Percentiles rank a stretch among this genome's conserved stretches.
Evolutionary conservation across 2,888 invertebrate species (phyloP).

Genomic region (Cantharis rustica): DNA sequence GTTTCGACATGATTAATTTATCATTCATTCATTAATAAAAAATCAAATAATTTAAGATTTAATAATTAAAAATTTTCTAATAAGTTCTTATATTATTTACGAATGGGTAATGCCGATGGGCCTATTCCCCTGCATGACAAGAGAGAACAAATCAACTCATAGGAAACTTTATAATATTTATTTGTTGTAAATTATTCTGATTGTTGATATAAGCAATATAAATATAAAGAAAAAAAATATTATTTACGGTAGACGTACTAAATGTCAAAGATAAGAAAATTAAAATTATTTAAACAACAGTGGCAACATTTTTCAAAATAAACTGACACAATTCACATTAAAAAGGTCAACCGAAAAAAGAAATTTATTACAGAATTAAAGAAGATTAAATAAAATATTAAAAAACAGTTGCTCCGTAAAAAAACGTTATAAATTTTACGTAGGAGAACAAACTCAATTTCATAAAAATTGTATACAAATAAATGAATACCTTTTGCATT

Average conservation of each 20-base stretch:
- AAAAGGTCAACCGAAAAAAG: neutral
- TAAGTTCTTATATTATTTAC: neutral
- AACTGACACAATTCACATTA: neutral
- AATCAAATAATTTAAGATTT: neutral
- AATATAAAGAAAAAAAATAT: too few species aligned
- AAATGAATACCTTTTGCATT: too few species aligned
- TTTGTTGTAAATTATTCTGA: too few species aligned
- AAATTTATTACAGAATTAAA: neutral
- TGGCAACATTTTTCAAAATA: neutral
- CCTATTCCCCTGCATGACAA: too few species aligned
- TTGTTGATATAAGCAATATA: too few species aligned
- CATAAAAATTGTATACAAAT: neutral
- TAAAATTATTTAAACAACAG: neutral
- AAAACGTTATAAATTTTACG: neutral
- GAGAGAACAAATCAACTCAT: too few species aligned
- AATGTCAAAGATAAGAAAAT: neutral
- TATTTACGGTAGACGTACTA: neutral
- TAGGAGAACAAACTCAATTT: neutral
- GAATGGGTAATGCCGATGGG: too few species aligned
- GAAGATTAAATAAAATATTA: neutral
- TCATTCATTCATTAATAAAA: too few species aligned
- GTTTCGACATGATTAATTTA: too few species aligned
- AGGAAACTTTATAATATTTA: too few species aligned
- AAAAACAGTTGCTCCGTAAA: neutral
- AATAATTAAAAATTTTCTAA: neutral